Percentiles rank a stretch among this genome's conserved stretches.
phyloP scores from a whole-genome alignment of 2,113 vertebrate species.

The Larimichthys polyactis region DNA sequence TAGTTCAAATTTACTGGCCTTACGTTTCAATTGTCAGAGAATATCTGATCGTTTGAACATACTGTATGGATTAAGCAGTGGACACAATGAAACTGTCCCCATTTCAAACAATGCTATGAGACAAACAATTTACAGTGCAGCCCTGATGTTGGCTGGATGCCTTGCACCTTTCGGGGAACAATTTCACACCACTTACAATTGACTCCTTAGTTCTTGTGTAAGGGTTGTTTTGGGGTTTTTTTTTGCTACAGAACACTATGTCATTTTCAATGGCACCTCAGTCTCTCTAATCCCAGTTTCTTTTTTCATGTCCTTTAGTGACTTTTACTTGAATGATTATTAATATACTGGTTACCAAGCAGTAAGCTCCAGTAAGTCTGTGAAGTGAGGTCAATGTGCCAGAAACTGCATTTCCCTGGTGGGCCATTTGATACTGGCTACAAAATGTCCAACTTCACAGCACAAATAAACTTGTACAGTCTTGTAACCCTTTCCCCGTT shows the following conservation, averaged over 20 bases:
- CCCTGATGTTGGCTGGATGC: background rate
- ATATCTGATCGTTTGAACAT: background rate
- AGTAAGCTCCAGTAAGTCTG: too few relatives aligned
- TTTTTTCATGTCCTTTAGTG: background rate
- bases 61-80: background rate
- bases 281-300: background rate
- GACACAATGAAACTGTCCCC: background rate
- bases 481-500: too few relatives aligned
- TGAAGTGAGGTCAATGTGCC: too few relatives aligned
- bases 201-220: background rate
- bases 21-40: background rate
- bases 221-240: background rate
- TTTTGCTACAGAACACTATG: background rate
- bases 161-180: background rate
- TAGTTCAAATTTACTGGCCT: background rate
- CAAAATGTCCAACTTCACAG: too few relatives aligned
- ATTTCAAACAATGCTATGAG: background rate
- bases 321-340: background rate
- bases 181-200: background rate
- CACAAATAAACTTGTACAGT: too few relatives aligned
- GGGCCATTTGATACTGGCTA: too few relatives aligned
- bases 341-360: background rate
- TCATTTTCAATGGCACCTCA: background rate
- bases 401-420: too few relatives aligned
- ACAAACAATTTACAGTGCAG: too few relatives aligned